These are phyloP conservation scores for Beaufortia kweichowensis DNA, from an alignment of 2,113 vertebrate genomes.

Conservation along the genomic window DNA sequence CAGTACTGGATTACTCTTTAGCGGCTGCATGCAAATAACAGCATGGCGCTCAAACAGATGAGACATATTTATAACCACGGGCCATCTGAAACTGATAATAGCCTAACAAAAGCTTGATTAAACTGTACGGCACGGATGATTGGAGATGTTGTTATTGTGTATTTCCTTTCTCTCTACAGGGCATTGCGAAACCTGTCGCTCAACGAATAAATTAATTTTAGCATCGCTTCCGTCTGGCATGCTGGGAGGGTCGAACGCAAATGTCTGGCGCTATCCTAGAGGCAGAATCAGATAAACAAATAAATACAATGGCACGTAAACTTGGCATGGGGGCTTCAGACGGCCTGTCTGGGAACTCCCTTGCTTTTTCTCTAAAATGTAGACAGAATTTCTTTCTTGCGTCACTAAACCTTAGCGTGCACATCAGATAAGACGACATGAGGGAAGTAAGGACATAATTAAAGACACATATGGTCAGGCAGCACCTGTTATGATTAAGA, in stretches of 20 bases:
- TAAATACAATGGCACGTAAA: constrained; percentile 10
- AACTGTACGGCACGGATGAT: constrained; percentile 65
- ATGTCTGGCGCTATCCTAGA: not conserved
- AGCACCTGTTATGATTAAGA: not conserved
- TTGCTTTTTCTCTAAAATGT: no score
- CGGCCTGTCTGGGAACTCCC: not conserved
- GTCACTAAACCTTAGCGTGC: not conserved
- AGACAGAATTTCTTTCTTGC: not conserved
- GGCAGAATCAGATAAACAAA: constrained; percentile 8
- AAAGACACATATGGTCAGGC: not conserved
- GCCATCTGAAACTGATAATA: constrained; percentile 47
- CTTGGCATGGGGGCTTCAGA: not conserved
- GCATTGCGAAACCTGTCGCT: constrained; percentile 43
- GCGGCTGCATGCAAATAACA: constrained; percentile 69
- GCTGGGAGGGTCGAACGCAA: constrained; percentile 24
- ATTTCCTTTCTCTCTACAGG: constrained; percentile 6
- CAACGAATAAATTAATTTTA: constrained; percentile 48
- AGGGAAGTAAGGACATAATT: no score
- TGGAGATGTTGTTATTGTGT: constrained; percentile 56
- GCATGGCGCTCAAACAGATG: constrained; percentile 63
- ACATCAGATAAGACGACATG: constrained; percentile 17
- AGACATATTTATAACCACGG: constrained; percentile 63
- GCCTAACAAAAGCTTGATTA: constrained; percentile 64
- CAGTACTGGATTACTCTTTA: constrained; percentile 62
- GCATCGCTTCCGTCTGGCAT: not conserved